Evolutionary conservation across 2,113 vertebrate species (phyloP).

Genomic region (Hassar affinis): DNA sequence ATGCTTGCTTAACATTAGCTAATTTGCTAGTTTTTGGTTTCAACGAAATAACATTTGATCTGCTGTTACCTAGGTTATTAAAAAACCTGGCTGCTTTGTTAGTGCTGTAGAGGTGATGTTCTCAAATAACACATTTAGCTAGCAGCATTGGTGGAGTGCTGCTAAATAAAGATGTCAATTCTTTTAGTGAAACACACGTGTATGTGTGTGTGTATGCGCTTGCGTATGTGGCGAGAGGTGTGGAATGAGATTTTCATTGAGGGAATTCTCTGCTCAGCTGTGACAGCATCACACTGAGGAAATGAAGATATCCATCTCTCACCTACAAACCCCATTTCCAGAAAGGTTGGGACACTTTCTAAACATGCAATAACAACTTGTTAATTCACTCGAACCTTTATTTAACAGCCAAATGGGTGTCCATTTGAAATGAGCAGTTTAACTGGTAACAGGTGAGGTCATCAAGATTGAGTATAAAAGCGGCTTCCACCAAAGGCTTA

Average conservation of each 20-base stretch:
- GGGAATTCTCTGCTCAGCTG: conserved; percentile 1
- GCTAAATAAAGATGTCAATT: not conserved
- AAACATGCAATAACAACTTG: too few species aligned
- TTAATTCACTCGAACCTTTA: too few species aligned
- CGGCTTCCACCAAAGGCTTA: too few species aligned
- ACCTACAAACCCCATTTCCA: too few species aligned
- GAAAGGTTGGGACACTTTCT: too few species aligned
- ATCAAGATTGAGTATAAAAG: too few species aligned
- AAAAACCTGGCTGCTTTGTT: not conserved
- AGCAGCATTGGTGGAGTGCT: not conserved
- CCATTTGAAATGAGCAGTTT: too few species aligned
- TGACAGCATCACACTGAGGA: not conserved
- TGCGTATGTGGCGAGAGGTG: not conserved
- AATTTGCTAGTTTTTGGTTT: not conserved
- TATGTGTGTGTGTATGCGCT: not conserved
- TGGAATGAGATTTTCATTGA: too few species aligned
- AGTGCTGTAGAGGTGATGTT: not conserved
- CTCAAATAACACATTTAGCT: not conserved
- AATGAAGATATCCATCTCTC: not conserved
- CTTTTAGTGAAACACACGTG: not conserved
- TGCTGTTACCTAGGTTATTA: not conserved
- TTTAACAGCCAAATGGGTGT: too few species aligned
- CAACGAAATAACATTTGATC: not conserved
- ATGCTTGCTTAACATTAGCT: not conserved
- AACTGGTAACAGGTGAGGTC: too few species aligned